Evolutionary conservation across 2,797 vertebrate species (phyloP), one percentile per base, ranked within the genome.

Genomic region (Linurgus olivaceus): DNA sequence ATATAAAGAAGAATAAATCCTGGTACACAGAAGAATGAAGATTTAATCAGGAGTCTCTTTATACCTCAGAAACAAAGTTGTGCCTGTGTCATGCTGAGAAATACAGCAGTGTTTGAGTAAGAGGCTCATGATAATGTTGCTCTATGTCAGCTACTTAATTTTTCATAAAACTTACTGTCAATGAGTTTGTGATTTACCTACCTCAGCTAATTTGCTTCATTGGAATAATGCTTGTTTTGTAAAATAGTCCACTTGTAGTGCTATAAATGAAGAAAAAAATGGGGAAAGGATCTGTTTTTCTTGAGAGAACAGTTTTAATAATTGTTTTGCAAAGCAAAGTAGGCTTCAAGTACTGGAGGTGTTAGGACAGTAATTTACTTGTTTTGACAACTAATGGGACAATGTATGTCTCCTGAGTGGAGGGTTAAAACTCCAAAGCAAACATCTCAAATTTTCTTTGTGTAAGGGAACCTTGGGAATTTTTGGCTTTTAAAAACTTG

Each of bases 11-110:
- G 58, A 59, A 71, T 25, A 72, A 91, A 59, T 78, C 78, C 76
- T 48, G 9, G 48, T 79, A 87, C 10, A 9, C 31, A 84, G 86
- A 89, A 93, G 71, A 95, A 80, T 66, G 76, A 94, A 91, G 71
- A 76, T 88, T 92, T 96, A 96, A 97, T 93, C 96, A 93, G 93
- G 81, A 95, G 88, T 74, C 67, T 90, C 66, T 91, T 93, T 94
- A 25, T 59, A 71, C 89, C 73, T 65, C 61, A 87, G 82, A 93
- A 96, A 76, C 73, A 80, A 87, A 87, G 84, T 85, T 76, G 50
- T 52, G n/a, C 40, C 80, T 58, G 45, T 67, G 59, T 86, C 57
- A 1, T 37, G 72, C 67, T 76, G 90, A 86, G 89, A 68, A 89
- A 86, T 88, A 76, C 2, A 26, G 85, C 92, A 86, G 24, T 83